Evolutionary conservation across 2,888 invertebrate genomes (phyloP).

Genomic region (Volucella inanis): DNA sequence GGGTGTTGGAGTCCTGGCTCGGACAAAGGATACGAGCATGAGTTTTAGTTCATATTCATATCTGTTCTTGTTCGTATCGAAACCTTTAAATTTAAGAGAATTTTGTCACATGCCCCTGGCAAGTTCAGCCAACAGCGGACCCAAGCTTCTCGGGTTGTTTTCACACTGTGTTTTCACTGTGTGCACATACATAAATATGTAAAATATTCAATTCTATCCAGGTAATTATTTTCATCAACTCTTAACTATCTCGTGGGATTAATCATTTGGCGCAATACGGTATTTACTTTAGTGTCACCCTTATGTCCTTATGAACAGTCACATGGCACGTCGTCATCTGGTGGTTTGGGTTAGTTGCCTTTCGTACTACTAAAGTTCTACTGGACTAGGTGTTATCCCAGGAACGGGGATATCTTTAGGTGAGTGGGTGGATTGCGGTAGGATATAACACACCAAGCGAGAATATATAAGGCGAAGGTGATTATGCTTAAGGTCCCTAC

Average conservation of each 20-base stretch:
- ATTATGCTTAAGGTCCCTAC: constrained; percentile 59
- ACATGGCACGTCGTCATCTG: constrained; percentile 7
- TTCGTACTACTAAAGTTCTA: constrained; percentile 33
- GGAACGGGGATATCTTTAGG: constrained; percentile 9
- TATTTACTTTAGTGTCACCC: constrained; percentile 64
- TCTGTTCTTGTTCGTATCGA: background rate
- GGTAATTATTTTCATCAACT: constrained; percentile 73
- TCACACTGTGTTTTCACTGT: background rate
- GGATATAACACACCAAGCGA: constrained; percentile 28
- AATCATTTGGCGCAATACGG: constrained; percentile 72
- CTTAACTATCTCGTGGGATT: constrained; percentile 71
- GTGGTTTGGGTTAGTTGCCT: constrained; percentile 30
- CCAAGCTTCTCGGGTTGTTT: background rate
- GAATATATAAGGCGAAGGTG: constrained; percentile 51
- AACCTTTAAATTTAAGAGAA: constrained; percentile 25
- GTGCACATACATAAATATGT: constrained; percentile 27
- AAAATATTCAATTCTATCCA: constrained; percentile 62
- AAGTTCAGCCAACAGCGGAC: background rate
- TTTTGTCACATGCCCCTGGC: constrained; percentile 5
- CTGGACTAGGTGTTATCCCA: constrained; percentile 2
- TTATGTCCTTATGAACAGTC: constrained; percentile 21
- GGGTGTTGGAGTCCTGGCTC: constrained; percentile 1
- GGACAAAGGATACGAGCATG: too few species aligned
- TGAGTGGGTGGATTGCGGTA: background rate
- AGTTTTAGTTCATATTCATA: too few species aligned